These are phyloP conservation scores for Bradypus variegatus DNA, from an alignment of 2,797 vertebrate genomes.

Conservation along the genomic window DNA sequence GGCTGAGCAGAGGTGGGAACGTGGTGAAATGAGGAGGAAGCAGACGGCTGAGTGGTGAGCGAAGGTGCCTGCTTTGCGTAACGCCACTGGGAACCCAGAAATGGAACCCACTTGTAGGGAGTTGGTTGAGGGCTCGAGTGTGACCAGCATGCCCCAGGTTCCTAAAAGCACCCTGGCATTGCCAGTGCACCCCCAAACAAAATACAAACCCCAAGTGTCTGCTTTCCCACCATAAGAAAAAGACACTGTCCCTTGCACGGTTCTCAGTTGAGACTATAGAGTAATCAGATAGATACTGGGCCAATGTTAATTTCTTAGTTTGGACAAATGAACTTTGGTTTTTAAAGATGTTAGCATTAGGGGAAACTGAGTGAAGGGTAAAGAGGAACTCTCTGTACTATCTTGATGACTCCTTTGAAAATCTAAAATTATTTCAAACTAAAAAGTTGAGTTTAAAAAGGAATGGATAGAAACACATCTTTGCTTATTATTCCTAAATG, in stretches of 20 bases:
- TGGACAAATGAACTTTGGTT: background rate
- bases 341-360: background rate
- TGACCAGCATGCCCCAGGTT: background rate
- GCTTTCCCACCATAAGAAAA: background rate
- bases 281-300: background rate
- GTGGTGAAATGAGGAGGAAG: background rate
- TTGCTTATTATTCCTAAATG: background rate
- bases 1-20: background rate
- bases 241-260: accelerated
- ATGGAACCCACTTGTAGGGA: background rate
- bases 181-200: background rate
- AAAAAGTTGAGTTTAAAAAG: background rate
- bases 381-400: background rate
- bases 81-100: background rate
- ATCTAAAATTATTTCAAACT: background rate
- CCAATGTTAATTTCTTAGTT: background rate
- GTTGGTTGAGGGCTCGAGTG: background rate
- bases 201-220: background rate
- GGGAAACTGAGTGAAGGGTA: background rate
- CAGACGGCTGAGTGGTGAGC: background rate
- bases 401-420: background rate
- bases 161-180: background rate
- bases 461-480: background rate
- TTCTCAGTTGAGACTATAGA: background rate
- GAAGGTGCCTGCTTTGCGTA: accelerated